phyloP scores from a whole-genome alignment of 1,140 invertebrate species.

The Penaeus japonicus region DNA sequence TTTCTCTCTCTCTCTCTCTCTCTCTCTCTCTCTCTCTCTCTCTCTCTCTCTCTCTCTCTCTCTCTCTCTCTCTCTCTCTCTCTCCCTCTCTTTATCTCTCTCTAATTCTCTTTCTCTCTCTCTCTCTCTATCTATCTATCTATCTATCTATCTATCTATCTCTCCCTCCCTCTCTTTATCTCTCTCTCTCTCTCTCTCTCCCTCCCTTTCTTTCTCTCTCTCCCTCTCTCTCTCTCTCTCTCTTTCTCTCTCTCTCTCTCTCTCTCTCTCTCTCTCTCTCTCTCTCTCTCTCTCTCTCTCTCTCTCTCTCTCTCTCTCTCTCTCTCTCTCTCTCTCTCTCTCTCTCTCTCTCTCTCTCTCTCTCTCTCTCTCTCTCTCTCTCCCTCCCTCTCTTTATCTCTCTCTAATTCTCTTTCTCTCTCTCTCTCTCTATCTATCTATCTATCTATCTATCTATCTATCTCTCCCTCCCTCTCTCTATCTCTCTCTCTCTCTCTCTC shows the following conservation, averaged over 20 bases:
- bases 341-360: slow-evolving; percentile 18
- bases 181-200: not conserved
- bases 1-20: too few relatives aligned
- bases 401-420: not conserved
- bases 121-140: too few relatives aligned
- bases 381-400: not conserved
- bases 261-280: slow-evolving; percentile 18
- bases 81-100: too few relatives aligned
- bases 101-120: too few relatives aligned
- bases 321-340: slow-evolving; percentile 18
- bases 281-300: slow-evolving; percentile 18
- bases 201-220: not conserved
- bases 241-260: slow-evolving; percentile 15
- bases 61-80: too few relatives aligned
- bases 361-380: slow-evolving; percentile 18
- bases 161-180: not conserved
- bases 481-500: not conserved
- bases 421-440: not conserved
- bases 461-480: not conserved
- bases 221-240: slow-evolving; percentile 15
- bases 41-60: too few relatives aligned
- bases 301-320: slow-evolving; percentile 18
- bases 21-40: too few relatives aligned
- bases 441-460: not conserved
- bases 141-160: too few relatives aligned